Percentiles rank a stretch among this genome's conserved stretches.
phyloP scores from a whole-genome alignment of 2,797 vertebrate species.

The Crossoptilon crossoptilon region DNA sequence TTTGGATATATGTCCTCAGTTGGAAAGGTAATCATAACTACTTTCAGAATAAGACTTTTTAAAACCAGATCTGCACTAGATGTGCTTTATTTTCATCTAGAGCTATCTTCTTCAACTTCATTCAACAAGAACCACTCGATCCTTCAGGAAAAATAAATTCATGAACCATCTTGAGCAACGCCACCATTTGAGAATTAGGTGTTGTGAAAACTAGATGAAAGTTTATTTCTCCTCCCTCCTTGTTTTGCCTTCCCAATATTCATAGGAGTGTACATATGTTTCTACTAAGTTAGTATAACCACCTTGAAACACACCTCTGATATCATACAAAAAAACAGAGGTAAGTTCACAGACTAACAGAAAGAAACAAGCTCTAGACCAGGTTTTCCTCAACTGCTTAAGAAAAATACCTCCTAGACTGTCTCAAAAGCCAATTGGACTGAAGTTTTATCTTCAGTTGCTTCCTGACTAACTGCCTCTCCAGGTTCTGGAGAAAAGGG shows the following conservation, averaged over 20 bases:
- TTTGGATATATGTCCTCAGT: not conserved
- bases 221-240: not conserved
- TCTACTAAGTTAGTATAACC: not conserved
- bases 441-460: not conserved
- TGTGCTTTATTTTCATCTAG: not conserved
- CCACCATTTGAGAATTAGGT: not conserved
- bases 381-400: not conserved
- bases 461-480: not conserved
- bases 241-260: not conserved
- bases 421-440: not conserved
- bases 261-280: not conserved
- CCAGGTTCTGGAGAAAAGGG: not conserved
- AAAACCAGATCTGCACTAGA: not conserved
- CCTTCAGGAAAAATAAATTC: not conserved
- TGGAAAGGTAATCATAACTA: not conserved
- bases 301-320: not conserved
- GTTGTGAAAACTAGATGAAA: slow-evolving; percentile 42
- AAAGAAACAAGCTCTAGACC: not conserved
- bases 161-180: slow-evolving; percentile 9
- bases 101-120: not conserved
- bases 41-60: not conserved
- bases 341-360: not conserved
- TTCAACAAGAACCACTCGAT: not conserved
- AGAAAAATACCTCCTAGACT: not conserved
- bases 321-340: not conserved